Percentiles rank a stretch among this genome's conserved stretches.
phyloP scores from a whole-genome alignment of 2,888 invertebrate species.

The Lycophotia porphyrea region DNA sequence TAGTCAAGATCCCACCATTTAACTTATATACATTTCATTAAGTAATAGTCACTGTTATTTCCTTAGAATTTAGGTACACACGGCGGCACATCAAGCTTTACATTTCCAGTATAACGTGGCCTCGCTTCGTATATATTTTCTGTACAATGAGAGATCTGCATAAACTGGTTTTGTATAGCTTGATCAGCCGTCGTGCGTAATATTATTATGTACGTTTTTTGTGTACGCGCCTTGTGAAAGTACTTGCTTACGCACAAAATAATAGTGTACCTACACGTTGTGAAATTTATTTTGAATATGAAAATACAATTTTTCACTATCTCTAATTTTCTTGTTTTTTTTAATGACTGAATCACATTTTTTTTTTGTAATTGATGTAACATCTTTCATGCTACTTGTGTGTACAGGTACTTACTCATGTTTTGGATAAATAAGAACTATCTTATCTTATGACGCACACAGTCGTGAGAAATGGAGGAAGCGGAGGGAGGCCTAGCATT shows the following conservation, averaged over 20 bases:
- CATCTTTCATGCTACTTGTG: not conserved
- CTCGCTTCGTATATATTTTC: too few relatives aligned
- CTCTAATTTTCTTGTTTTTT: constrained; percentile 8
- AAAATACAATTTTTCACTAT: constrained; percentile 37
- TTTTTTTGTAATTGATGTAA: not conserved
- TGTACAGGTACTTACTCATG: not conserved
- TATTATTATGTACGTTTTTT: constrained; percentile 19
- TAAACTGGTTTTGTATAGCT: too few relatives aligned
- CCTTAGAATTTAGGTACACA: constrained; percentile 15
- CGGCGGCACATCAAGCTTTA: too few relatives aligned
- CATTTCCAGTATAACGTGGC: too few relatives aligned
- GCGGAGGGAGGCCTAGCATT: not conserved
- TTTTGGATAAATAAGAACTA: not conserved
- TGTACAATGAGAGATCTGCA: too few relatives aligned
- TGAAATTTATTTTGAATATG: constrained; percentile 8
- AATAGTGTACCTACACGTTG: constrained; percentile 1
- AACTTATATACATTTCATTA: constrained; percentile 37
- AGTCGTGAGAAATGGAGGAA: not conserved
- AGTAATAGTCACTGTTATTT: constrained; percentile 28
- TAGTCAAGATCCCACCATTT: constrained; percentile 64
- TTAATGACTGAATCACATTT: not conserved
- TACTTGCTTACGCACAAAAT: constrained; percentile 27
- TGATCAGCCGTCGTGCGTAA: too few relatives aligned
- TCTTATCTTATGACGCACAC: too few relatives aligned
- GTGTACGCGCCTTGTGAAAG: not conserved